Base-by-base conservation (phyloP, 2,113 vertebrate genomes). In the Halcyon malimbica region DNA sequence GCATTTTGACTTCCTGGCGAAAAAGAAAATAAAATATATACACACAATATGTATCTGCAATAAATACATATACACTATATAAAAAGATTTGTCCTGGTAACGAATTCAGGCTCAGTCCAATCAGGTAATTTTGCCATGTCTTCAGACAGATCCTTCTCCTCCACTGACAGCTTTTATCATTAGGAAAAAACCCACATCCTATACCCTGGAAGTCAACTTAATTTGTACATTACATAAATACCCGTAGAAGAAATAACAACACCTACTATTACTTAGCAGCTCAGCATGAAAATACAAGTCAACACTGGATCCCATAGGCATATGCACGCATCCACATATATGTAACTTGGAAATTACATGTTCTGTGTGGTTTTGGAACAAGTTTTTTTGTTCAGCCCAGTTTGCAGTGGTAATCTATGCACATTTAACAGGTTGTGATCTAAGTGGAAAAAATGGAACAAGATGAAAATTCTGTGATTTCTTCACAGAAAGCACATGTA, bases 251-350 rank as follows among this genome's bases (percentile, higher is more conserved):
- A 79, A 92, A 19, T 33, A 50, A 16, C 16, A 67, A 1, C 35
- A 74, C 11, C 19, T n/a, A 26, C 5, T 24, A 41, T 56, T 59
- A 16, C 39, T 23, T 37, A 63, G 39, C 51, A 92, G 76, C 12
- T 63, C 44, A 89, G 37, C 50, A 26, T 0, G 4, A 57, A 82
- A 94, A 74, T 41, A 37, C 1, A 54, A 57, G 59, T 28, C 63
- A 70, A 9, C 20, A 25, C 4, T 9, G 14, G 42, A 20, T 79
- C 2, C 2, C 29, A 2, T 1, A 29, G 2, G 5, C 1, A 0
- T 4, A 1, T 23, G 19, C 25, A 35, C 2, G 6, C 19, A 29
- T 0, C 13, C 37, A 63, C 28, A 15, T 1, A 7, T 13, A 46
- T 11, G 14, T 9, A 37, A 50, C 31, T 3, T 70, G 60, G 17